Evolutionary conservation across 2,888 invertebrate genomes (phyloP), one percentile per base, ranked within the genome.

Genomic region (Ganaspis brasiliensis): DNA sequence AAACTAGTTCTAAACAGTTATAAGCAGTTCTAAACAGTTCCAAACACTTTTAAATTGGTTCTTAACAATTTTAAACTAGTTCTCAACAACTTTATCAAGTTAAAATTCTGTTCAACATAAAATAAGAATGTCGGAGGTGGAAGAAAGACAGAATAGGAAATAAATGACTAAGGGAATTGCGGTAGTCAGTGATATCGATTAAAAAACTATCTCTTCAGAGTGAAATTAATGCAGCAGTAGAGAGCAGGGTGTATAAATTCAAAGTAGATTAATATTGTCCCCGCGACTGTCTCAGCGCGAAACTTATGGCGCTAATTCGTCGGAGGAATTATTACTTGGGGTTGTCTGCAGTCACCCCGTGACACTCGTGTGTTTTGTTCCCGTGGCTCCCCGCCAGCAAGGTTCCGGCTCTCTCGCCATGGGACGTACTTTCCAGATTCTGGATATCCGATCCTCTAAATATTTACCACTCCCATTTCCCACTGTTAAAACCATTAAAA

Each of bases 211-310:
- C 21, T 24, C 21, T 67, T 19, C 24, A 12, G 56, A 40, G 40
- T 24, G 12, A 14, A 67, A 67, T 67, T 67, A 63, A 52, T 74
- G 31, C 31, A 37, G 59, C 70, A 73, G 52, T 74, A 49, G 73
- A 56, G 31, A 59, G 72, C 63, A 79, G 77, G 72, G 82, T 75
- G 81, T 87, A 90, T 90, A 90, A 90, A 90, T 91, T 91, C 88
- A 89, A 88, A 90, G 90, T 91, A 90, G 90, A 91, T 91, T 91
- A 91, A 91, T 91, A 91, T 91, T 90, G 89, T 91, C 88, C 85
- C 88, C 87, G 87, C 81, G 87, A 82, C 88, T 89, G 90, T 89
- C 89, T 84, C 86, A 85, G 86, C 85, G 86, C 84, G 82, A 86
- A 89, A 90, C 90, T 90, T 90, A 90, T 89, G 90, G 89, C 85